phyloP scores from a whole-genome alignment of 2,888 invertebrate genomes.

The Venusia cambrica region DNA sequence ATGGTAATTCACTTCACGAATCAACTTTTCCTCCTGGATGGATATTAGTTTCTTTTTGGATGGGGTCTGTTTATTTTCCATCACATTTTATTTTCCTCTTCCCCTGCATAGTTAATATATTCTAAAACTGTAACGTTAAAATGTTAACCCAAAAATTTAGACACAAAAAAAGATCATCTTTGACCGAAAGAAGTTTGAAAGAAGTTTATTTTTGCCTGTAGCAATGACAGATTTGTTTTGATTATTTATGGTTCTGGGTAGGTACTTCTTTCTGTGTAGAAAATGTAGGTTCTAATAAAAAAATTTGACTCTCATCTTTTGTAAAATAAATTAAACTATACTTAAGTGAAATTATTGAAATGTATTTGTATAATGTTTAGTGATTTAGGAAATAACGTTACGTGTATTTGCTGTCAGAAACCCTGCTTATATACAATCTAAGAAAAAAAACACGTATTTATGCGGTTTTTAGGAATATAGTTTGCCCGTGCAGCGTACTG shows the following conservation, averaged over 20 bases:
- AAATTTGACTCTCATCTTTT: too few relatives aligned
- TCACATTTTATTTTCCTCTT: slow-evolving; percentile 72
- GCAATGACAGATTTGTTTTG: slow-evolving; percentile 39
- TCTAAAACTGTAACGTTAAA: slow-evolving; percentile 34
- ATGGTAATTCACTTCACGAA: slow-evolving; percentile 59
- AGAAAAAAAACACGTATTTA: too few relatives aligned
- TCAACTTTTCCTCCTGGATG: slow-evolving; percentile 63
- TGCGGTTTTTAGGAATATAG: too few relatives aligned
- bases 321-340: too few relatives aligned
- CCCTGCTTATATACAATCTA: too few relatives aligned
- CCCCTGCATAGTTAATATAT: slow-evolving; percentile 62
- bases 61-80: slow-evolving; percentile 72
- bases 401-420: too few relatives aligned
- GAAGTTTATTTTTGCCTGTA: slow-evolving; percentile 32
- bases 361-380: too few relatives aligned
- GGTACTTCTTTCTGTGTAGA: slow-evolving; percentile 1
- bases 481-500: neutral
- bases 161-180: slow-evolving; percentile 40
- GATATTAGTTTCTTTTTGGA: slow-evolving; percentile 63
- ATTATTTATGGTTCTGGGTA: slow-evolving; percentile 25
- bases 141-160: slow-evolving; percentile 48
- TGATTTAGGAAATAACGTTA: too few relatives aligned
- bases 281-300: neutral
- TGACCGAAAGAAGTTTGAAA: too few relatives aligned
- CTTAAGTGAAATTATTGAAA: too few relatives aligned